A percentile compares a stretch with the other conserved stretches of the same genome.
These are phyloP conservation scores for Helicolenus hilgendorfi DNA, from an alignment of 2,797 vertebrate genomes.

Conservation along the genomic window DNA sequence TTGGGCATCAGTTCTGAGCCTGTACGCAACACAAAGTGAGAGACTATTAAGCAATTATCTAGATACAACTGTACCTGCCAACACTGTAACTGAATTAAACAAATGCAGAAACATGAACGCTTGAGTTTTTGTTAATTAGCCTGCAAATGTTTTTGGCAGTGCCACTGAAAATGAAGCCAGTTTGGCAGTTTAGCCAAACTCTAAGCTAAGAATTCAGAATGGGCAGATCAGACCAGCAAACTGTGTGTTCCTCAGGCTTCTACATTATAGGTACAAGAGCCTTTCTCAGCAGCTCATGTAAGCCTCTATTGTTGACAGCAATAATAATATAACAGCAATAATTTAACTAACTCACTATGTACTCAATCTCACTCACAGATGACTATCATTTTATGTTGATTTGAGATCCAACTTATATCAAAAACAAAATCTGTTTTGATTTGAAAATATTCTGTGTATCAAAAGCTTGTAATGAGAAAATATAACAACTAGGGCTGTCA, in stretches of 20 bases:
- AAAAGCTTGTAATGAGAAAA: background rate
- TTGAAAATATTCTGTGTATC: background rate
- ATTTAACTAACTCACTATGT: background rate
- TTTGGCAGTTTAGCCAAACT: constrained; percentile 42
- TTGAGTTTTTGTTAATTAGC: constrained; percentile 63
- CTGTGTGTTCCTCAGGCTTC: background rate
- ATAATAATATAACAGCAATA: background rate
- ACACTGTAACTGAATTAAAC: constrained; percentile 41
- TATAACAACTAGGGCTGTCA: too few relatives aligned
- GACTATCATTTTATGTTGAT: background rate
- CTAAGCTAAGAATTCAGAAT: constrained; percentile 13
- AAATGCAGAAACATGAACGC: constrained; percentile 44
- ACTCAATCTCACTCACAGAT: background rate
- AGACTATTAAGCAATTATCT: constrained; percentile 24
- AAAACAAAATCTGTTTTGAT: background rate
- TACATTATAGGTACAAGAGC: background rate
- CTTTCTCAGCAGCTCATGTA: background rate
- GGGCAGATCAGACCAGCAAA: background rate
- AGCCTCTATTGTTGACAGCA: background rate
- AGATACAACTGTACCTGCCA: constrained; percentile 16
- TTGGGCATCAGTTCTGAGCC: constrained; percentile 99
- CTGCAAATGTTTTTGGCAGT: constrained; percentile 61
- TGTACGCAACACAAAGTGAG: constrained; percentile 71
- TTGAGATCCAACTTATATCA: background rate
- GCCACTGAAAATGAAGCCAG: constrained; percentile 31